These are phyloP conservation scores for Drosophila hawaiiensis DNA, from an alignment of 2,888 invertebrate species.

Conservation along the genomic window DNA sequence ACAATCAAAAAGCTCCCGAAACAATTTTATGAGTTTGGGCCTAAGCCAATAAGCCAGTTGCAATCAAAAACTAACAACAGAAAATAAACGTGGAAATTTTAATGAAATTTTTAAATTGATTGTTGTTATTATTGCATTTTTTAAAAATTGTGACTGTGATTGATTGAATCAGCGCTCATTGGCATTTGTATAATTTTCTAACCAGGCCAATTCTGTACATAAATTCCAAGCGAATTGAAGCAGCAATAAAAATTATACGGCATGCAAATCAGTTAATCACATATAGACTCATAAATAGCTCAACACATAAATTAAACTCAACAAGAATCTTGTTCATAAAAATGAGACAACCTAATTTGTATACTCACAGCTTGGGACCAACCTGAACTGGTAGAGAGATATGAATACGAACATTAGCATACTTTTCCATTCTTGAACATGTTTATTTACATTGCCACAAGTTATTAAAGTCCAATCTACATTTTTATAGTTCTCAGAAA, in stretches of 20 bases:
- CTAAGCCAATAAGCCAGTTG: not conserved
- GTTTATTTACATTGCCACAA: not conserved
- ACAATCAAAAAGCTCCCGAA: not conserved
- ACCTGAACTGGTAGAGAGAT: not conserved
- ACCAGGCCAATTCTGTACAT: slow-evolving; percentile 1
- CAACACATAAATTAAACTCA: slow-evolving; percentile 2
- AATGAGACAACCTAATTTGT: not conserved
- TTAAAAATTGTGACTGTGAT: slow-evolving; percentile 19
- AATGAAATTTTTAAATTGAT: slow-evolving; percentile 14
- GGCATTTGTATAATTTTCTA: slow-evolving; percentile 31
- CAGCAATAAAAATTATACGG: not conserved
- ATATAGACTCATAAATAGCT: not conserved
- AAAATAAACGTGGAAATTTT: slow-evolving; percentile 1
- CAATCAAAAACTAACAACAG: not conserved
- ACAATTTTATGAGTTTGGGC: slow-evolving; percentile 7
- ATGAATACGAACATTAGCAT: not conserved
- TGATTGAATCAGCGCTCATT: slow-evolving; percentile 36
- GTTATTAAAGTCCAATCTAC: slow-evolving; percentile 2
- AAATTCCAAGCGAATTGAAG: slow-evolving; percentile 5
- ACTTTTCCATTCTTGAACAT: not conserved
- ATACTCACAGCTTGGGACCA: not conserved
- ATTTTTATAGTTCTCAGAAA: slow-evolving; percentile 5
- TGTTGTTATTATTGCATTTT: not conserved
- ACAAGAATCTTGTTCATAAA: not conserved
- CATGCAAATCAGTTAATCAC: slow-evolving; percentile 12